Base-by-base conservation (phyloP, 1,140 invertebrate species). In the Lethrus apterus region DNA sequence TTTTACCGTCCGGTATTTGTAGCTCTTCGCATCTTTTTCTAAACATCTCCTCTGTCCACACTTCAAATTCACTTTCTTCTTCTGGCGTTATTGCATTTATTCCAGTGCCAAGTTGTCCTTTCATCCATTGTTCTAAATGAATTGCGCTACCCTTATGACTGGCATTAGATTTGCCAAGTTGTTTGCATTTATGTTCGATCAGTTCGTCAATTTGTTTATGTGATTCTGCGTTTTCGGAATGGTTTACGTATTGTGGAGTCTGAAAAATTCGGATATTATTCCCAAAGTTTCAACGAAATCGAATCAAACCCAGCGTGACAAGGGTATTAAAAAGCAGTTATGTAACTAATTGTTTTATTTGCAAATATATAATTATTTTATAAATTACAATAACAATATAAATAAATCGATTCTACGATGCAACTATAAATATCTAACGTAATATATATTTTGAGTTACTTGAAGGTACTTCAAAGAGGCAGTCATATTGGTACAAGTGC, bases 121-220 rank as follows among this genome's bases (percentile, higher is more conserved):
- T 78, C 72, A 86, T 84, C 83, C 83, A 84, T 54, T 81, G 78
- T 29, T 81, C 80, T 31, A 85, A 63, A 58, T 86, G 81, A 48
- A 81, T 52, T 23, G 77, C 72, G 50, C 78, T 73, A 46, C 74
- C 73, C 58, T 73, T 77, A 65, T 75, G 71, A 62, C 74, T 65
- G 52, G 72, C 62, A 30, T 70, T 62, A 45, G 52, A 70, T 58
- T 77, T 78, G 44, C 74, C 73, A 14, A 78, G 58, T 36, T 75
- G 74, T 34, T 74, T 73, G 55, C 76, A 78, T 44, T 75, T 72
- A 51, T 76, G 72, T 48, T 78, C 76, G 44, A 78, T 77, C 26
- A 77, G 55, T 50, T 74, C 68, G 48, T 75, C 72, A 30, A 77
- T 65, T 55, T 73, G 69, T 46, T 69, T 69, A 54, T 65, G 57